These are phyloP conservation scores for Stenoptilia bipunctidactyla DNA, from an alignment of 2,888 invertebrate genomes.

Conservation along the genomic window DNA sequence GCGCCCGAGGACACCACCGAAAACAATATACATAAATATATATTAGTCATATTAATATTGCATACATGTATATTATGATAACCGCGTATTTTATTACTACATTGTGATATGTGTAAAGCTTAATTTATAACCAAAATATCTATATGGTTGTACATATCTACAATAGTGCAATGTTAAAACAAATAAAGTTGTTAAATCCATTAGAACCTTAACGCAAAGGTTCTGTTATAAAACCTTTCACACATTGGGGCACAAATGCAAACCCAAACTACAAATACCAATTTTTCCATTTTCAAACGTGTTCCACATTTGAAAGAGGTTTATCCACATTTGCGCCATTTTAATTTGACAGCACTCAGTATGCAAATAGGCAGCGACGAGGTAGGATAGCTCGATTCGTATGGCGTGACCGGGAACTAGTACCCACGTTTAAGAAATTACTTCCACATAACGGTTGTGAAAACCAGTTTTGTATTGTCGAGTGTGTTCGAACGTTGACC, in stretches of 20 bases:
- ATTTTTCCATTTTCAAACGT: neutral
- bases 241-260: too few species aligned
- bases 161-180: too few species aligned
- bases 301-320: constrained; percentile 18
- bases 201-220: too few species aligned
- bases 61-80: too few species aligned
- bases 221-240: too few species aligned
- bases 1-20: constrained; percentile 59
- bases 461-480: constrained; percentile 49
- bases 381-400: constrained; percentile 12
- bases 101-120: too few species aligned
- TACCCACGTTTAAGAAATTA: constrained; percentile 44
- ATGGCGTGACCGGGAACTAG: constrained; percentile 11
- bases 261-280: too few species aligned
- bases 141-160: too few species aligned
- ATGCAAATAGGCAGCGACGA: constrained; percentile 25
- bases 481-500: constrained; percentile 26
- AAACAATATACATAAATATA: constrained; percentile 52
- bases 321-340: constrained; percentile 24
- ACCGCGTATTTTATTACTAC: too few species aligned
- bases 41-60: constrained; percentile 38
- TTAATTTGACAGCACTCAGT: constrained; percentile 17
- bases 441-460: constrained; percentile 52
- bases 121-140: too few species aligned
- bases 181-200: too few species aligned